Conservation (phyloP, 2,113 vertebrate species). For the Scomber colias region DNA sequence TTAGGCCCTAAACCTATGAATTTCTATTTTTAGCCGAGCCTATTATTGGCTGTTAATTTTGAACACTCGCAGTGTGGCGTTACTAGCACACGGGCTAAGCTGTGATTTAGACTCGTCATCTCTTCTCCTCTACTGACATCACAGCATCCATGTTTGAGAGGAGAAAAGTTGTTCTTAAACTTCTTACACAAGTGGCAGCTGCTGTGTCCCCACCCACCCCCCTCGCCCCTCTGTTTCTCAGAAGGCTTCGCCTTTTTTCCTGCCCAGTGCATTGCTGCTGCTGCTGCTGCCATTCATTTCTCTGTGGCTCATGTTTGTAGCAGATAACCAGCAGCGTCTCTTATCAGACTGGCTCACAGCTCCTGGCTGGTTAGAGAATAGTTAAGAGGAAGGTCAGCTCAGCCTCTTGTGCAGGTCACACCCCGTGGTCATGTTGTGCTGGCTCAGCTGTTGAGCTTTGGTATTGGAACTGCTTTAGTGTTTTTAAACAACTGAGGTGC, state of each 20-base stretch:
- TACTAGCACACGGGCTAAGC: not conserved
- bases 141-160: slow-evolving; percentile 5
- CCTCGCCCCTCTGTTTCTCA: not conserved
- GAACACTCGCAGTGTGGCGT: slow-evolving; percentile 27
- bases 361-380: not conserved
- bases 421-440: slow-evolving; percentile 40
- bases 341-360: slow-evolving; percentile 47
- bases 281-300: slow-evolving; percentile 10
- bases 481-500: slow-evolving; percentile 27
- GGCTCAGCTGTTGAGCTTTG: slow-evolving; percentile 27
- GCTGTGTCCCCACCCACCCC: not conserved
- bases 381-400: slow-evolving; percentile 31
- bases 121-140: not conserved
- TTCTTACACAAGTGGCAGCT: slow-evolving; percentile 28
- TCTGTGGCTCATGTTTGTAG: slow-evolving; percentile 3
- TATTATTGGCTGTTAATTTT: slow-evolving; percentile 54
- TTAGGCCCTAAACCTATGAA: not conserved
- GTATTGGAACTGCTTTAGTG: not conserved
- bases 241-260: not conserved
- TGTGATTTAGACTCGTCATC: not conserved
- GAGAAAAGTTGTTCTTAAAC: slow-evolving; percentile 1
- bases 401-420: slow-evolving; percentile 48
- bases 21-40: slow-evolving; percentile 60
- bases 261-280: not conserved
- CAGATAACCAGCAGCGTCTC: slow-evolving; percentile 53